These are phyloP conservation scores for Metallyticus violacea DNA, from an alignment of 2,888 invertebrate species.

Conservation along the genomic window DNA sequence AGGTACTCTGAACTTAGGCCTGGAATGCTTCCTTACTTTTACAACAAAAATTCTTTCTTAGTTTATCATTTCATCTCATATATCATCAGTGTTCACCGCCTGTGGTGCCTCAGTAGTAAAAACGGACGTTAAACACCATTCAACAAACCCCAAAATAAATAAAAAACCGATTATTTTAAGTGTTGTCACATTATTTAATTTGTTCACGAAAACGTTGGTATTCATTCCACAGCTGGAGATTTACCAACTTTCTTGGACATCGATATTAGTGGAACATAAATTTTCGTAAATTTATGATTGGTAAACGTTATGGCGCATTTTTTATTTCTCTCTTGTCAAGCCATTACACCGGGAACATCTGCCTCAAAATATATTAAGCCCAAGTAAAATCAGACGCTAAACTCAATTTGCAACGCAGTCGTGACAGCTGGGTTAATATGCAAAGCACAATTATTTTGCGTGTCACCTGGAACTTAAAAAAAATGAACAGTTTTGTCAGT, in stretches of 20 bases:
- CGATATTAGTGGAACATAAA: neutral
- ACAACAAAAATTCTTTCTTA: too few relatives aligned
- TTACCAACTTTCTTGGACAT: neutral
- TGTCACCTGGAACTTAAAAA: conserved; percentile 6
- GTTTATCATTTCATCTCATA: too few relatives aligned
- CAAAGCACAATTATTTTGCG: neutral
- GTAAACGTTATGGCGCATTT: neutral
- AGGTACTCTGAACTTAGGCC: too few relatives aligned
- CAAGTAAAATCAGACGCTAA: neutral
- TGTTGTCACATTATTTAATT: too few relatives aligned
- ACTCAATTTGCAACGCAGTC: neutral
- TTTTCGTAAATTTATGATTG: neutral
- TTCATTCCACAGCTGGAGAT: too few relatives aligned
- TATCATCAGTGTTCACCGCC: too few relatives aligned
- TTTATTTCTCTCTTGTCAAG: neutral
- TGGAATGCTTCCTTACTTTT: too few relatives aligned
- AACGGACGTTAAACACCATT: too few relatives aligned
- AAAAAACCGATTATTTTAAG: too few relatives aligned
- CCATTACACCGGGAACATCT: neutral
- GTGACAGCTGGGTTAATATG: neutral
- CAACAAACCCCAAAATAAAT: too few relatives aligned
- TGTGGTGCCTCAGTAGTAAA: too few relatives aligned
- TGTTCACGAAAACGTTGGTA: too few relatives aligned
- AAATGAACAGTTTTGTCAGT: conserved; percentile 5
- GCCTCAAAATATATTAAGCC: neutral